Conservation (phyloP, 2,797 vertebrate species). For the Tragelaphus oryx region DNA sequence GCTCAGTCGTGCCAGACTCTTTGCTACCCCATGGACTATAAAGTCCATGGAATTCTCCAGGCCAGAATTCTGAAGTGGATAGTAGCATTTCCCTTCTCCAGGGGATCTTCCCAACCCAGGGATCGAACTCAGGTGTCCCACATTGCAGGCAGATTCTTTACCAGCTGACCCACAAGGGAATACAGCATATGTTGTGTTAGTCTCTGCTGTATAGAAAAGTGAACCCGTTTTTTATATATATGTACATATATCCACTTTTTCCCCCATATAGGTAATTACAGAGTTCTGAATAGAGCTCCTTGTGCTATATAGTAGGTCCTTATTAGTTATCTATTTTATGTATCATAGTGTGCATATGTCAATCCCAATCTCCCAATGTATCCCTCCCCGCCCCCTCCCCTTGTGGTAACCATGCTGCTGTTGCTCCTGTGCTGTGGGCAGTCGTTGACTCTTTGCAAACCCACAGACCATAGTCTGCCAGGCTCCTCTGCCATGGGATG, state of each 20-base stretch:
- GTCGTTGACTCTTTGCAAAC: neutral
- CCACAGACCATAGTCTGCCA: accelerated
- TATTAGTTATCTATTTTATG: neutral
- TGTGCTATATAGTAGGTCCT: neutral
- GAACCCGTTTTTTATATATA: neutral
- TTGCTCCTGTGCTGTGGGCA: neutral
- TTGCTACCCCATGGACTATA: neutral
- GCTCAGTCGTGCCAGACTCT: neutral
- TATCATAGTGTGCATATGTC: neutral
- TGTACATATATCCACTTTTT: neutral
- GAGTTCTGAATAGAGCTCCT: neutral
- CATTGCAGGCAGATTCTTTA: neutral
- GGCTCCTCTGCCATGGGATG: neutral
- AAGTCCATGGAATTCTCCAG: neutral
- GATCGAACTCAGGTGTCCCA: neutral
- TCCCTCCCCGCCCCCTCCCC: neutral
- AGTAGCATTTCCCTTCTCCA: neutral
- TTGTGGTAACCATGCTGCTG: neutral
- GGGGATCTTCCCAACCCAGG: neutral
- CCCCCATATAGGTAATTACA: neutral
- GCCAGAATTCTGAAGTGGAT: neutral
- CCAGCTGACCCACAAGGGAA: neutral
- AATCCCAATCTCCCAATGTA: neutral
- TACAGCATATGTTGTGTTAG: neutral
- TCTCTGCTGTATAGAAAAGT: neutral